phyloP scores from a whole-genome alignment of 2,888 invertebrate species.

The Oscheius onirici region DNA sequence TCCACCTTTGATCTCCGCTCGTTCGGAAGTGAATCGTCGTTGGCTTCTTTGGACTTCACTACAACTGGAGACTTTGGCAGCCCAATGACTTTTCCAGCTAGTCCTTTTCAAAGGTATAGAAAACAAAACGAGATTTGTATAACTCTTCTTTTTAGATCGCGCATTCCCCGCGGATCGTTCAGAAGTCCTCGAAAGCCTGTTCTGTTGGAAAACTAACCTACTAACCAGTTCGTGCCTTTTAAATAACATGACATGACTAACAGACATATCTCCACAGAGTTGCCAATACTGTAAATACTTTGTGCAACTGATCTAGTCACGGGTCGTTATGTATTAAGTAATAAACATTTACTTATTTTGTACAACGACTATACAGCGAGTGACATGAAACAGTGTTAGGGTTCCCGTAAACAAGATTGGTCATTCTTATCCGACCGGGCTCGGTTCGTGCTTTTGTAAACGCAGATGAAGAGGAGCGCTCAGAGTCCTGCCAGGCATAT shows the following conservation, averaged over 20 bases:
- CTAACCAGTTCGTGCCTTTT: neutral
- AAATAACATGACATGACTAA: slow-evolving; percentile 16
- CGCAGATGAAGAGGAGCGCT: no score
- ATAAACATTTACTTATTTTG: no score
- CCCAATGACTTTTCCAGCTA: slow-evolving; percentile 46
- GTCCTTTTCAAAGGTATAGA: slow-evolving; percentile 38
- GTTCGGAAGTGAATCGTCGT: slow-evolving; percentile 52
- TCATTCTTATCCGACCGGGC: no score
- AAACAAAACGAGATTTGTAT: no score
- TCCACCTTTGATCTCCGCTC: slow-evolving; percentile 55
- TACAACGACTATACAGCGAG: no score
- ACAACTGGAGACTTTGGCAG: slow-evolving; percentile 50
- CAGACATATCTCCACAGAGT: slow-evolving; percentile 12
- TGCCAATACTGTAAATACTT: slow-evolving; percentile 8
- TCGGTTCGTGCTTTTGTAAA: no score
- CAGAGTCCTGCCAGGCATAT: no score
- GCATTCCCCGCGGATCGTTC: slow-evolving; percentile 49
- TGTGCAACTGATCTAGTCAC: slow-evolving; percentile 3
- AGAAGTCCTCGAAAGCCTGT: slow-evolving; percentile 41
- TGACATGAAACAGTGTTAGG: no score
- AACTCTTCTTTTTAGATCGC: slow-evolving; percentile 25
- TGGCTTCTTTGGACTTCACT: slow-evolving; percentile 49
- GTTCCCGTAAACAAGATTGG: no score
- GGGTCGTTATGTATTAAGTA: neutral
- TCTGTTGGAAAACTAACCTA: neutral